Evolutionary conservation across 1,140 invertebrate species (phyloP), one percentile per base, ranked within the genome.

Genomic region (Augochlora pura): DNA sequence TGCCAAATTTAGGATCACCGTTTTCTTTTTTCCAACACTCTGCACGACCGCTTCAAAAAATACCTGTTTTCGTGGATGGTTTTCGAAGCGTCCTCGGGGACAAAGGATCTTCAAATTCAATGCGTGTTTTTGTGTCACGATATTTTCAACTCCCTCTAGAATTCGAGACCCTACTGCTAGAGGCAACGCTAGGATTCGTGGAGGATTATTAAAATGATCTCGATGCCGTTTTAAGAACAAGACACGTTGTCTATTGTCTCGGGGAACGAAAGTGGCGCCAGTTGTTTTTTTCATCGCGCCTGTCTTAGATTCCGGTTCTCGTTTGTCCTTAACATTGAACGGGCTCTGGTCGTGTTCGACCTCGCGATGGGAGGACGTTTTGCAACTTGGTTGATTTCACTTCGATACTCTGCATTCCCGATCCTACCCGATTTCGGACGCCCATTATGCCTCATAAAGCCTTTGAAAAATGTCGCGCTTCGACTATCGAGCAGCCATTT

Each of bases 261-360:
- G 18, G 52, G 1, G 54, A 62, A 52, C 66, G 62, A 81, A 70
- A 77, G 74, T 67, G 60, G 68, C 69, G 67, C 3, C 54, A 64
- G 81, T 14, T 46, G 10, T 12, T 46, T 46, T 42, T 14, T 46
- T 81, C 59, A 82, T 79, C 46, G 59, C 79, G 23, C 64, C 54
- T 4, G 72, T 68, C 68, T 62, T 86, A 77, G 84, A 85, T 79
- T 86, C 80, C 80, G 80, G 68, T 86, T 85, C 76, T 66, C 72
- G 63, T 27, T 38, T 78, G 81, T 83, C 85, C 85, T 86, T 86
- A 86, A 86, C 85, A 86, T 86, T 86, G 85, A 86, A 83, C 72
- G 62, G 67, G 77, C 57, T 46, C 46, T 79, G 63, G 49, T 67
- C 39, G 59, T 62, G 69, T 80, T 25, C 72, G 84, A 83, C 78